Evolutionary conservation across 2,888 invertebrate species (phyloP).

Genomic region (Rhagonycha fulva): DNA sequence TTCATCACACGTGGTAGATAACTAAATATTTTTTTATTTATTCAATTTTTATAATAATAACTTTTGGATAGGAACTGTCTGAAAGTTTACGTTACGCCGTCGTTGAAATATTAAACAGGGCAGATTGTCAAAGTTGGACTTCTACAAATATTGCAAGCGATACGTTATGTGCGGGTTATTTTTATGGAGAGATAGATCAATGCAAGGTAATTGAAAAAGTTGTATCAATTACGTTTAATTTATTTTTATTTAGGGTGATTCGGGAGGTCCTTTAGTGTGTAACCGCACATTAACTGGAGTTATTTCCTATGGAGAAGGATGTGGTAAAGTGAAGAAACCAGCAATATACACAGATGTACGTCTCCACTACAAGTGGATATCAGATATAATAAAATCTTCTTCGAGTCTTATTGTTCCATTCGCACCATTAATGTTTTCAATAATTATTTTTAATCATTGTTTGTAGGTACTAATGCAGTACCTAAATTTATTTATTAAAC

Average conservation of each 20-base stretch:
- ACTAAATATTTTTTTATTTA: neutral
- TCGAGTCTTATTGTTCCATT: neutral
- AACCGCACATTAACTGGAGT: conserved; percentile 42
- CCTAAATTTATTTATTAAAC: too few species aligned
- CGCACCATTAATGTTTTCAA: neutral
- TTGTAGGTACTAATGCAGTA: too few species aligned
- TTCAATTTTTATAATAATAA: neutral
- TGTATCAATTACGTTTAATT: conserved; percentile 17
- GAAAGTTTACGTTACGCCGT: neutral
- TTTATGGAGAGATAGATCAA: conserved; percentile 21
- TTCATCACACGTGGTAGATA: neutral
- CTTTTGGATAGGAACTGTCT: neutral
- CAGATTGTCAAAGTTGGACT: conserved; percentile 5
- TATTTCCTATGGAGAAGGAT: conserved; percentile 44
- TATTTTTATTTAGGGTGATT: conserved; percentile 11
- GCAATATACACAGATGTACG: conserved; percentile 32
- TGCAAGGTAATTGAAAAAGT: conserved; percentile 27
- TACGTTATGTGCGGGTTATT: conserved; percentile 34
- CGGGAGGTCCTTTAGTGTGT: conserved; percentile 46
- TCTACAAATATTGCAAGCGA: conserved; percentile 6
- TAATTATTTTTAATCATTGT: neutral
- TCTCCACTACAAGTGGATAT: conserved; percentile 25
- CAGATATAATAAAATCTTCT: conserved; percentile 3
- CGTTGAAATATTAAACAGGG: conserved; percentile 11
- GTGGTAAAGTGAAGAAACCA: conserved; percentile 23